phyloP scores from a whole-genome alignment of 2,888 invertebrate species.

The Omphaloscelis lunosa region DNA sequence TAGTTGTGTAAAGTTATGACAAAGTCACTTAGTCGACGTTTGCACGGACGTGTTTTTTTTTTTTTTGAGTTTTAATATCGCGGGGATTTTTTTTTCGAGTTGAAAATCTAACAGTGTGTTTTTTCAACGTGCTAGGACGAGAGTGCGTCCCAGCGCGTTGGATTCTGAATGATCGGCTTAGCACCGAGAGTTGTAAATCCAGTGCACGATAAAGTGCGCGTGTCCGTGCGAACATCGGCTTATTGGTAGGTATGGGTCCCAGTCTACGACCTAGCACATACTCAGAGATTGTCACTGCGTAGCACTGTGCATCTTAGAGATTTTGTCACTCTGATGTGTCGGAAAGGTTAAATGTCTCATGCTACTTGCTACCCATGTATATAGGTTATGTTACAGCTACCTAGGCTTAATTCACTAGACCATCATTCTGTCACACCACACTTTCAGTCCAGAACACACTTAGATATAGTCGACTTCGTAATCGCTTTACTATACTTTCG shows the following conservation, averaged over 20 bases:
- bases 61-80: no score
- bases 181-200: no score
- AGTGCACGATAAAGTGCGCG: no score
- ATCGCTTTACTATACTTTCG: neutral
- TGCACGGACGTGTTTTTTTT: no score
- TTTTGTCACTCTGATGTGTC: neutral
- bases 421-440: neutral
- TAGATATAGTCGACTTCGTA: neutral
- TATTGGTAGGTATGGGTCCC: neutral
- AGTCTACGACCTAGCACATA: neutral
- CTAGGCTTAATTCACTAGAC: neutral
- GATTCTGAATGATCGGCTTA: no score
- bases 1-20: neutral
- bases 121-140: no score
- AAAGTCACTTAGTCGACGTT: no score
- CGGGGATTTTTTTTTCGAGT: no score
- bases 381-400: no score
- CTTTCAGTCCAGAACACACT: neutral
- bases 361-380: neutral
- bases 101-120: no score
- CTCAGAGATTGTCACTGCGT: neutral
- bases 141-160: no score
- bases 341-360: neutral
- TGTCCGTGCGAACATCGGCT: no score
- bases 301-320: neutral